Conservation (phyloP, 2,113 vertebrate genomes). For the Nymphicus hollandicus region DNA sequence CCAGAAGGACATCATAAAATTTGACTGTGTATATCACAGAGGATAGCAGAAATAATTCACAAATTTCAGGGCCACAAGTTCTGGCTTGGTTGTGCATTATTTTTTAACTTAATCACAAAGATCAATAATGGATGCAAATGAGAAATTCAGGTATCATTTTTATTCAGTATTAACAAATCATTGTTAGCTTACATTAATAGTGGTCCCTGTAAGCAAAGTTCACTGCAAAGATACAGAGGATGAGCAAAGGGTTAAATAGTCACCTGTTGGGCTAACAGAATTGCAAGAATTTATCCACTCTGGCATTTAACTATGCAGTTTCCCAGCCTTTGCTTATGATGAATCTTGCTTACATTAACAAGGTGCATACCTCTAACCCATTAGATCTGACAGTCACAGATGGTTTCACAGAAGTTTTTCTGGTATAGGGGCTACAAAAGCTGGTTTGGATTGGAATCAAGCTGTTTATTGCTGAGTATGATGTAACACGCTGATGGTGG, state of each 20-base stretch:
- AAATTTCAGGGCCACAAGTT: neutral
- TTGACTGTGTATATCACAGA: neutral
- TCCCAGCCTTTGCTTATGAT: neutral
- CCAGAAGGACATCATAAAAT: neutral
- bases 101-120: neutral
- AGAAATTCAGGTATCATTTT: neutral
- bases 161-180: neutral
- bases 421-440: conserved; percentile 37
- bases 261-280: neutral
- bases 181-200: neutral
- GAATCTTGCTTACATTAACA: conserved; percentile 4
- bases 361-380: neutral
- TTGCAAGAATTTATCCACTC: neutral
- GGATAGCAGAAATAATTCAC: neutral
- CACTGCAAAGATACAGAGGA: neutral
- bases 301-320: neutral
- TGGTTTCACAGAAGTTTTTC: conserved; percentile 60
- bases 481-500: conserved; percentile 46
- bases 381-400: conserved; percentile 47
- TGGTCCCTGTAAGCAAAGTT: neutral
- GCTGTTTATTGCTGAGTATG: conserved; percentile 46
- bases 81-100: neutral
- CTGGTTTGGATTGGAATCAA: conserved; percentile 48
- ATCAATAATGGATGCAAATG: neutral
- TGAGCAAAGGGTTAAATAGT: neutral